A percentile compares a stretch with the other conserved stretches of the same genome.
Evolutionary conservation across 2,113 vertebrate genomes (phyloP).

Genomic region (Pampusana beccarii): DNA sequence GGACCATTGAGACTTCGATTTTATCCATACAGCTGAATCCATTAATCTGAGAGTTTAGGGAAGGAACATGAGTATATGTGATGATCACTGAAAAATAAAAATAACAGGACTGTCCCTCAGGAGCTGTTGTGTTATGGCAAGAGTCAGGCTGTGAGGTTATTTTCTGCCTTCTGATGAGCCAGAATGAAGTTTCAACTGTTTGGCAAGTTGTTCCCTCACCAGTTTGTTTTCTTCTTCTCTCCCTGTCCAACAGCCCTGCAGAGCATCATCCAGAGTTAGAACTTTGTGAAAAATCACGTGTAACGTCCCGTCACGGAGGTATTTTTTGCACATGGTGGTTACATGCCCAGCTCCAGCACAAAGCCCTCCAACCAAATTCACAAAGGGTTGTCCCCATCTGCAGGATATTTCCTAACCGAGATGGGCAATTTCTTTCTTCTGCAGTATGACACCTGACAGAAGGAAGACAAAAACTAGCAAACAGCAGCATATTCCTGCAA

Average conservation of each 20-base stretch:
- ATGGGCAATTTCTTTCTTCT: neutral
- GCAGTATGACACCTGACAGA: too few relatives aligned
- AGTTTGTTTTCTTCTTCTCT: neutral
- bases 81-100: neutral
- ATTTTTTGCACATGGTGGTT: too few relatives aligned
- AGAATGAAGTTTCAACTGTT: neutral
- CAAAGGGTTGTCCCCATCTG: neutral
- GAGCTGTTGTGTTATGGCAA: neutral
- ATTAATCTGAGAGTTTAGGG: neutral
- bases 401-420: accelerated
- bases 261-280: neutral
- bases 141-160: neutral
- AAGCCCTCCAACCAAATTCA: neutral
- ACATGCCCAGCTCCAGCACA: neutral
- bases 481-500: neutral
- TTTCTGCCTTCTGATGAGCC: neutral
- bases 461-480: neutral
- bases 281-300: accelerated
- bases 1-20: neutral
- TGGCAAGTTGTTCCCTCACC: neutral
- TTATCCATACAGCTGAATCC: neutral
- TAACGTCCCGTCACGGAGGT: accelerated
- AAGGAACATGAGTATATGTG: accelerated
- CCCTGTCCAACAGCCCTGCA: neutral
- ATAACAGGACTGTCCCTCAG: neutral